Conservation (phyloP, 1,140 invertebrate species). For the Lordiphosa clarofinis region DNA sequence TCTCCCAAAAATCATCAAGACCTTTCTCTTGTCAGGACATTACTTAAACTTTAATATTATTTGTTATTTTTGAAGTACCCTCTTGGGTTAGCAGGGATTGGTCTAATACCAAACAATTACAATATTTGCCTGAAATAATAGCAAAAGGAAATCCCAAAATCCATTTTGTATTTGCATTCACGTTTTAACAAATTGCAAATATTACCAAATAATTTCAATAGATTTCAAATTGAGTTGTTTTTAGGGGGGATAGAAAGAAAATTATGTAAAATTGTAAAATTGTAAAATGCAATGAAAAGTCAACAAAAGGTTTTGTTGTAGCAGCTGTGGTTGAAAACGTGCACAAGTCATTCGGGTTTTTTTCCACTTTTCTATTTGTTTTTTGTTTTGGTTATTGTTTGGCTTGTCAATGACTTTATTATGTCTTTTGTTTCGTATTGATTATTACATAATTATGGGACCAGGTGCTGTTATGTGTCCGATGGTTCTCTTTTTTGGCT, state of each 20-base stretch:
- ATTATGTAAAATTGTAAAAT: constrained; percentile 62
- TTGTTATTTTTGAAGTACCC: no score
- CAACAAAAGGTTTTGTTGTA: no score
- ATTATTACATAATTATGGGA: constrained; percentile 61
- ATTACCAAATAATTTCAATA: constrained; percentile 67
- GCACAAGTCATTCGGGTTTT: constrained; percentile 39
- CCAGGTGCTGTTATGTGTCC: constrained; percentile 13
- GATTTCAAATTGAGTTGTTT: constrained; percentile 63
- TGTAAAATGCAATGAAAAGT: constrained; percentile 16
- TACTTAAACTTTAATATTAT: no score
- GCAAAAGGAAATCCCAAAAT: no score
- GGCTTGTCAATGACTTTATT: constrained; percentile 49
- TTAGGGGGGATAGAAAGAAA: constrained; percentile 28
- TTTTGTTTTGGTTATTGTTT: constrained; percentile 6
- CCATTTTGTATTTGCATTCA: constrained; percentile 35
- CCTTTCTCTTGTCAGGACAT: no score
- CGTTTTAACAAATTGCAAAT: constrained; percentile 64
- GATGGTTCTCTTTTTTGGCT: background rate
- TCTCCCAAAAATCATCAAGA: no score
- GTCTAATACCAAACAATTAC: constrained; percentile 29
- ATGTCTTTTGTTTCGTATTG: constrained; percentile 36
- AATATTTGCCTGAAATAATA: constrained; percentile 43
- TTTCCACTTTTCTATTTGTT: constrained; percentile 17
- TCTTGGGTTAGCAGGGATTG: no score
- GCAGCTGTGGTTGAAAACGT: no score